A percentile compares a stretch with the other conserved stretches of the same genome.
Evolutionary conservation across 2,888 invertebrate genomes (phyloP).

Genomic region (Beris morrisii): DNA sequence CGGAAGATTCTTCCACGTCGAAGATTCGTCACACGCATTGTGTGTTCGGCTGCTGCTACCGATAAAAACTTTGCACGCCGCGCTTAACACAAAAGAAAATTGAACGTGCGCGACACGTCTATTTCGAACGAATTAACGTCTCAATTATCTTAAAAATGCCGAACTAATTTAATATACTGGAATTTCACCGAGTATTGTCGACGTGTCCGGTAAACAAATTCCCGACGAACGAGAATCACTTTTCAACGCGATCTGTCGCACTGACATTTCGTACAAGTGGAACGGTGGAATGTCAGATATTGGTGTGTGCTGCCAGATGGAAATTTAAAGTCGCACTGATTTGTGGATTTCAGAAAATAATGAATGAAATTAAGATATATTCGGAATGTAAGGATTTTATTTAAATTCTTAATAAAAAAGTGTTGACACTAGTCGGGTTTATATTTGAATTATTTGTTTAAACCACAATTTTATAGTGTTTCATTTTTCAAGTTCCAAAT

Average conservation of each 20-base stretch:
- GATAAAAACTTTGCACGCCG: not conserved
- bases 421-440: no score
- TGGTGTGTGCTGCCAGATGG: no score
- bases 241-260: not conserved
- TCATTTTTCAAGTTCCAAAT: no score
- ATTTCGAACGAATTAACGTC: not conserved
- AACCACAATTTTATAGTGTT: no score
- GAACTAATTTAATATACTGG: conserved; percentile 7
- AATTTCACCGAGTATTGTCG: conserved; percentile 31
- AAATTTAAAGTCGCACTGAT: no score
- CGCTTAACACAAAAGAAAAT: not conserved
- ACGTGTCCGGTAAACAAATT: conserved; percentile 37
- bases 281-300: no score
- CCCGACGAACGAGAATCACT: conserved; percentile 5
- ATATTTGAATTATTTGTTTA: no score
- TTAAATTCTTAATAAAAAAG: no score
- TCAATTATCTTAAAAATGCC: not conserved
- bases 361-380: no score
- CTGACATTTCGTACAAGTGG: no score
- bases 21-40: conserved; percentile 65
- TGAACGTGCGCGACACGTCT: not conserved
- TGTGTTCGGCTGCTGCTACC: conserved; percentile 35
- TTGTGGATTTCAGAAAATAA: no score
- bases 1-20: conserved; percentile 64
- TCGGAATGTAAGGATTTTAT: no score